Evolutionary conservation across 2,888 invertebrate species (phyloP).

Genomic region (Orthosia incerta): DNA sequence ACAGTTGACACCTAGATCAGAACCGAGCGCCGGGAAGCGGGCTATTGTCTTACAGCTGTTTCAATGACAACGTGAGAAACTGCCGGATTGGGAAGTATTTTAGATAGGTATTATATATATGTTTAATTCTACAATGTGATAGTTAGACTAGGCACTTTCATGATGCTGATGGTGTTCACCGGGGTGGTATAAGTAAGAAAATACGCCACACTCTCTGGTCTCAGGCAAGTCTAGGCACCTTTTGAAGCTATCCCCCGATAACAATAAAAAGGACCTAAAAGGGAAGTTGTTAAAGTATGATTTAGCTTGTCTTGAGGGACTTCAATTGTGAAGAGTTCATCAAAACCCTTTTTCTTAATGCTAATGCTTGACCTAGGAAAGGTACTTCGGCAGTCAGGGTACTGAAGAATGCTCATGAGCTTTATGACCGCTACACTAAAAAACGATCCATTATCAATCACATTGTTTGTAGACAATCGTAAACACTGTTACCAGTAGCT

Average conservation of each 20-base stretch:
- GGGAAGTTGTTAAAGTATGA: no score
- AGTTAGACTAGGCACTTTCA: no score
- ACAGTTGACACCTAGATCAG: constrained; percentile 60
- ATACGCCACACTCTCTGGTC: no score
- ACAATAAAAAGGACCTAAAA: no score
- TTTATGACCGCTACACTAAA: no score
- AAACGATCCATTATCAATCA: no score
- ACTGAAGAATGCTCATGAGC: neutral
- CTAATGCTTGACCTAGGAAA: neutral
- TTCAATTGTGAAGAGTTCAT: neutral
- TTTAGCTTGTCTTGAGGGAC: neutral
- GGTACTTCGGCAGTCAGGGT: neutral
- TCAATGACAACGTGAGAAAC: constrained; percentile 44
- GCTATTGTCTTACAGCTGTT: constrained; percentile 50
- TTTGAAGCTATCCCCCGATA: no score
- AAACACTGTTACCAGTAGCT: neutral
- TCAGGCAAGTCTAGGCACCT: no score
- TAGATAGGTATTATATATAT: neutral
- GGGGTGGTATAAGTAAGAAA: no score
- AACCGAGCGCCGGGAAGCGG: constrained; percentile 48
- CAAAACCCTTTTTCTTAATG: neutral
- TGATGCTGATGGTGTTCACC: no score
- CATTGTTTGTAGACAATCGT: neutral
- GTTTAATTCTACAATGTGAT: neutral
- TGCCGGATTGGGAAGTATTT: neutral